Evolutionary conservation across 2,888 invertebrate genomes (phyloP).

Genomic region (Platypus cylindrus): DNA sequence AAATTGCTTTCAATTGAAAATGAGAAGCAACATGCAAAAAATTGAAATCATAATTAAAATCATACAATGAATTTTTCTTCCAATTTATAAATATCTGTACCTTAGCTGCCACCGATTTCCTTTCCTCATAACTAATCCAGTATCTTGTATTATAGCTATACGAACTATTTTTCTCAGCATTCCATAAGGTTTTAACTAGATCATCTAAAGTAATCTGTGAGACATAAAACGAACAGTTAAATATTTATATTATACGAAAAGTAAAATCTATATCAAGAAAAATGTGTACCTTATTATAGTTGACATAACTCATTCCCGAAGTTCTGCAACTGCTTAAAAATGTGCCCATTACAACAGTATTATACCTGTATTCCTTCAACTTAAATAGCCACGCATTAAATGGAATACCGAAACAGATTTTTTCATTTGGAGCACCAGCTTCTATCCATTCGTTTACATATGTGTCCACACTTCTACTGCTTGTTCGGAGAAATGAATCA

Average conservation of each 20-base stretch:
- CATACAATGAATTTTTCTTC: background rate
- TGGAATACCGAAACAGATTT: conserved; percentile 7
- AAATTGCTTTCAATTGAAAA: background rate
- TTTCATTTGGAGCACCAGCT: conserved; percentile 9
- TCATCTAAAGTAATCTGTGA: too few relatives aligned
- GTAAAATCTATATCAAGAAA: too few relatives aligned
- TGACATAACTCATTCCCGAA: too few relatives aligned
- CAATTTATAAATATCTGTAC: conserved; percentile 10
- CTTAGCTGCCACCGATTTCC: conserved; percentile 19
- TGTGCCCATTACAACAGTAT: too few relatives aligned
- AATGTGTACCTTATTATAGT: too few relatives aligned
- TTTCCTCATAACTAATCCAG: conserved; percentile 24
- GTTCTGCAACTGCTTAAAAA: too few relatives aligned
- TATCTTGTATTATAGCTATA: conserved; percentile 20
- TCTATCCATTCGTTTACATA: conserved; percentile 11
- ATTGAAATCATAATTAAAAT: background rate
- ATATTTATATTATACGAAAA: too few relatives aligned
- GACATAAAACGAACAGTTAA: too few relatives aligned
- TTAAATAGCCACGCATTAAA: conserved; percentile 11
- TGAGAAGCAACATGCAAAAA: background rate
- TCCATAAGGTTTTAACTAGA: conserved; percentile 20
- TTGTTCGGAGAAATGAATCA: too few relatives aligned
- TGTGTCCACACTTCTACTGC: conserved; percentile 6
- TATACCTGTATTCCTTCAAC: too few relatives aligned
- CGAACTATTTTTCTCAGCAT: conserved; percentile 21